These are phyloP conservation scores for Coelogynopora nodosa DNA, from an alignment of 2,888 invertebrate species.

Conservation along the genomic window DNA sequence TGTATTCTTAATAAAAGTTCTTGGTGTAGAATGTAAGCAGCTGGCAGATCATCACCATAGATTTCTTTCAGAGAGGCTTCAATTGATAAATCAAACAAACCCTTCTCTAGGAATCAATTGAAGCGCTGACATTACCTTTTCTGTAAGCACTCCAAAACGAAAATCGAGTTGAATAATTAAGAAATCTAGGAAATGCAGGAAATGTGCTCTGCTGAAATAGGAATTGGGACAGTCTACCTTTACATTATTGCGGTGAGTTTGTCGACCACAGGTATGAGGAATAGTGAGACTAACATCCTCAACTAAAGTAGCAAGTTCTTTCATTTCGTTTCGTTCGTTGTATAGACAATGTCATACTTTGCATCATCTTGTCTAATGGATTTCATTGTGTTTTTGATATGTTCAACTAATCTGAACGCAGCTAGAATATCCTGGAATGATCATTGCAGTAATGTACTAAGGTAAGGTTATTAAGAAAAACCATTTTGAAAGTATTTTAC, in stretches of 20 bases:
- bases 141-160: neutral
- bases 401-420: neutral
- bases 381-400: neutral
- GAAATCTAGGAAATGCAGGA: neutral
- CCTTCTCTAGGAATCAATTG: neutral
- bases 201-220: neutral
- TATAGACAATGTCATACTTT: neutral
- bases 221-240: neutral
- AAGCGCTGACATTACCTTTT: neutral
- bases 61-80: neutral
- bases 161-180: neutral
- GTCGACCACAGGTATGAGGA: neutral
- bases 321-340: neutral
- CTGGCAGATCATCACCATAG: neutral
- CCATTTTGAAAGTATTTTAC: neutral
- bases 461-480: neutral
- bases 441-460: neutral
- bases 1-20: neutral
- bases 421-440: neutral
- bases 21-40: neutral
- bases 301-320: neutral
- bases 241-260: neutral
- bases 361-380: neutral
- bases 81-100: neutral
- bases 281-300: neutral